Base-by-base conservation (phyloP, 2,888 invertebrate species). In the Xestia xanthographa region DNA sequence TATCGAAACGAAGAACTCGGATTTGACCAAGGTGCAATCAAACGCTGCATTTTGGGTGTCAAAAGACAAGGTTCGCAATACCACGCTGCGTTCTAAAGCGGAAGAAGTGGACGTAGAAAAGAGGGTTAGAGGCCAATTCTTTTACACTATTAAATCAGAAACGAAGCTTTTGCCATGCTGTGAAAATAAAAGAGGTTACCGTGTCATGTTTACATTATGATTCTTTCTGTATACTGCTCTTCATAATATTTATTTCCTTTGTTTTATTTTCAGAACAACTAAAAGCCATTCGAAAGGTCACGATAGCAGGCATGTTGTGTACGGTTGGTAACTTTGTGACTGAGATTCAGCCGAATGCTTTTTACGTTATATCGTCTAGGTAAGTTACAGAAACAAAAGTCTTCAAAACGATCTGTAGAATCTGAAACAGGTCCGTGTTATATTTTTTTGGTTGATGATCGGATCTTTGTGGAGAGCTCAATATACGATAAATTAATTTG, bases 301-400 rank as follows among this genome's bases (percentile, higher is more conserved):
- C 89, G 0, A 72, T 89, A 8, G 89, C 92, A 0, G 77, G 89
- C 6, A 41, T 91, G 1, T 26, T 92, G 26, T 92, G 92, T 38
- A 85, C 86, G 17, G 88, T 90, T 0, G 92, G 89, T 0, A 91
- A 92, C 45, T 78, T 83, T 0, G 90, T 92, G 0, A 90, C 87
- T 0, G 65, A 84, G 6, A 89, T 92, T 38, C 91, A 92, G 60
- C 88, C 90, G 0, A 75, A 80, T 9, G 89, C 91, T 0, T 92
- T 92, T 75, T 91, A 17, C 88, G 89, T 6, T 79, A 91, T 48
- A 85, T 84, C 53, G 5, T 14, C 29, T 0, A 22, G 11, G 77
- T 70, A 56, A 75, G 80, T 80, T 43, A 34, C 1, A 12, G 2
- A 66, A 48, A 22, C 20, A 26, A 22, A 11, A 29, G 17, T 29